A percentile compares a stretch with the other conserved stretches of the same genome.
Evolutionary conservation across 2,888 invertebrate species (phyloP).

Genomic region (Ischnura elegans): DNA sequence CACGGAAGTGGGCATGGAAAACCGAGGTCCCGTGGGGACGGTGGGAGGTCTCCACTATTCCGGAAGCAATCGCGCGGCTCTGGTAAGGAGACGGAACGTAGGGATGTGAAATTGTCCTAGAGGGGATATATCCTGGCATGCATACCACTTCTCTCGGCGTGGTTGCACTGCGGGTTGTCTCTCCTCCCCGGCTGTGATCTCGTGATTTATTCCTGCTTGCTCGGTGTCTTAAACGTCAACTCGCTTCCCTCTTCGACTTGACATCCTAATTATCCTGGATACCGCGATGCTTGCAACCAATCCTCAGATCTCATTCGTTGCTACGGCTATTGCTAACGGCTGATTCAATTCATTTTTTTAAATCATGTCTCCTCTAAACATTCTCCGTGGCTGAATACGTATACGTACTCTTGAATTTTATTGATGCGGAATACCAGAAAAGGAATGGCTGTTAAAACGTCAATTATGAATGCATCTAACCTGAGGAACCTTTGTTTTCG

Average conservation of each 20-base stretch:
- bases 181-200: background rate
- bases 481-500: too few relatives aligned
- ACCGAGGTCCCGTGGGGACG: background rate
- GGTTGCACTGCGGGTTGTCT: constrained; percentile 20
- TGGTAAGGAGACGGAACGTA: background rate
- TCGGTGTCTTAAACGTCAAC: background rate
- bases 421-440: too few relatives aligned
- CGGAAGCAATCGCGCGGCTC: background rate
- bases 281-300: background rate
- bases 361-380: background rate
- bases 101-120: background rate
- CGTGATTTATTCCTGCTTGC: background rate
- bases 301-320: background rate
- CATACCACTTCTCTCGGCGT: background rate
- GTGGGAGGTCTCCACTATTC: background rate
- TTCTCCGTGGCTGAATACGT: too few relatives aligned
- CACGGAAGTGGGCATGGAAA: background rate
- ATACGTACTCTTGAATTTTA: too few relatives aligned
- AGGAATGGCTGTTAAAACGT: too few relatives aligned
- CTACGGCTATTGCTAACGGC: background rate
- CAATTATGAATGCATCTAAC: too few relatives aligned
- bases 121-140: background rate
- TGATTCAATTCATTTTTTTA: background rate
- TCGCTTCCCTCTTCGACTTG: background rate
- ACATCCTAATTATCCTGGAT: constrained; percentile 5